phyloP scores from a whole-genome alignment of 1,140 invertebrate species.

The Argopecten irradians region DNA sequence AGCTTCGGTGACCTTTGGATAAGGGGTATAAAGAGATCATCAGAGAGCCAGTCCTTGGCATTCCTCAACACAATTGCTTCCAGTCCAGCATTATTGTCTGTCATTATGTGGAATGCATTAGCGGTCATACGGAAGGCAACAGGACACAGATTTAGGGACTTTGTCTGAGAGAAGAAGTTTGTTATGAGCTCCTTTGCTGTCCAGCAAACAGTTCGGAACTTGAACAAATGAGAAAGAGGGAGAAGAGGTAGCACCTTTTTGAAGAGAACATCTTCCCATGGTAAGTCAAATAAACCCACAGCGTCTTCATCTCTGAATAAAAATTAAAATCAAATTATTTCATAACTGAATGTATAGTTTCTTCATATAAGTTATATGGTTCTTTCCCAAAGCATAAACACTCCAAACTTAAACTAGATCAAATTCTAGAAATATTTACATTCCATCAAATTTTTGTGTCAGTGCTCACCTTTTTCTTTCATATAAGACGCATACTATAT shows the following conservation, averaged over 20 bases:
- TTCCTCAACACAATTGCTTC: constrained; percentile 66
- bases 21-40: constrained; percentile 67
- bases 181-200: constrained; percentile 57
- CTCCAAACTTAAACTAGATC: too few species aligned
- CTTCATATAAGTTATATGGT: too few species aligned
- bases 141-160: constrained; percentile 57
- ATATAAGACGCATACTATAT: too few species aligned
- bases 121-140: constrained; percentile 56
- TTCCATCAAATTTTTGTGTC: too few species aligned
- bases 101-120: constrained; percentile 62
- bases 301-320: background rate
- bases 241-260: constrained; percentile 61
- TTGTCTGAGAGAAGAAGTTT: constrained; percentile 58
- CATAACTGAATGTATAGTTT: too few species aligned
- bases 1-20: constrained; percentile 66
- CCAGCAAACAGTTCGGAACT: constrained; percentile 55
- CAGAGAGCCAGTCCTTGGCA: constrained; percentile 73
- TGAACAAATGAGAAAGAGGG: constrained; percentile 59
- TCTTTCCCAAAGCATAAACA: too few species aligned
- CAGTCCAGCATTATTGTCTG: constrained; percentile 55
- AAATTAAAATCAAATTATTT: background rate
- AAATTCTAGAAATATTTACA: too few species aligned
- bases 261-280: constrained; percentile 71
- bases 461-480: too few species aligned
- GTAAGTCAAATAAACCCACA: constrained; percentile 60